phyloP scores from a whole-genome alignment of 2,797 vertebrate genomes.

The Gorsachius magnificus region DNA sequence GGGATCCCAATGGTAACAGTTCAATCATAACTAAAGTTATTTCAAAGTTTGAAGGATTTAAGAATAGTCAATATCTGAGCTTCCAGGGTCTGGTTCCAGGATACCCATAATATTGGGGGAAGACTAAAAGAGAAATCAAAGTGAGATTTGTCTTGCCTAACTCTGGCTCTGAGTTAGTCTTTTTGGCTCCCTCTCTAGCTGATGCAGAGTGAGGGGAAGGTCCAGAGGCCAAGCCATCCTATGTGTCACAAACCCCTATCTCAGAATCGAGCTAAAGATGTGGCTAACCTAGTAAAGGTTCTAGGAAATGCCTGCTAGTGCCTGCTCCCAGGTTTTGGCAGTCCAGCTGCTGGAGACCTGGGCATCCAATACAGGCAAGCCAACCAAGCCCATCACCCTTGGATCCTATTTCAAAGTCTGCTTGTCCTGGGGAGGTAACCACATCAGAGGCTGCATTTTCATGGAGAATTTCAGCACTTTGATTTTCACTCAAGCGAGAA shows the following conservation, averaged over 20 bases:
- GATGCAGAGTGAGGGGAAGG: background rate
- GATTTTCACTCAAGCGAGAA: background rate
- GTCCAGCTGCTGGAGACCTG: background rate
- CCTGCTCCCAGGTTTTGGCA: background rate
- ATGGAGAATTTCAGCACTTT: background rate
- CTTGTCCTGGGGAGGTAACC: background rate
- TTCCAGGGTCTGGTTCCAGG: background rate
- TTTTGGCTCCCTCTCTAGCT: background rate
- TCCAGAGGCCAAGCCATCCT: background rate
- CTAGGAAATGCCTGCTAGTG: background rate
- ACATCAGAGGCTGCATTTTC: background rate
- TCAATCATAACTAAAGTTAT: background rate
- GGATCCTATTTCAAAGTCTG: background rate
- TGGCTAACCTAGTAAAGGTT: background rate
- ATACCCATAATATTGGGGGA: background rate
- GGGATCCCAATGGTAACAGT: background rate
- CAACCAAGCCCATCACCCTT: background rate
- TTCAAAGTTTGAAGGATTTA: background rate
- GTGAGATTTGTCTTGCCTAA: background rate
- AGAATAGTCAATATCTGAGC: background rate
- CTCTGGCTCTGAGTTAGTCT: background rate
- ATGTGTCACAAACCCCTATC: background rate
- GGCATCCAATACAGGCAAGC: background rate
- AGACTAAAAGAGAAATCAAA: background rate
- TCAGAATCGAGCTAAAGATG: background rate